Evolutionary conservation across 2,888 invertebrate species (phyloP).

Genomic region (Mylabris sibirica): DNA sequence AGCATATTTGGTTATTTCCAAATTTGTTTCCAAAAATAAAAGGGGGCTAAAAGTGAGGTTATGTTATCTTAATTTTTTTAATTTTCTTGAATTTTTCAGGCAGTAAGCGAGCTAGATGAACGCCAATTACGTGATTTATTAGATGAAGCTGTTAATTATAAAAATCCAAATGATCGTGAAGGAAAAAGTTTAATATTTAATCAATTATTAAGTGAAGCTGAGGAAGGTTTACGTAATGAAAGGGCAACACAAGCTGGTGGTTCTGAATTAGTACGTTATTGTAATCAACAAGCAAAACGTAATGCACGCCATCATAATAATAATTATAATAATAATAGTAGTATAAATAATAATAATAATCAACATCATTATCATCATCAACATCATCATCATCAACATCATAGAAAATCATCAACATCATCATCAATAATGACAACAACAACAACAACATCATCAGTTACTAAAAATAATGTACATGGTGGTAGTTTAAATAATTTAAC

Average conservation of each 20-base stretch:
- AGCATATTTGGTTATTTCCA: no score
- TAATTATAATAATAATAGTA: neutral
- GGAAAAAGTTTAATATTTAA: conserved; percentile 85
- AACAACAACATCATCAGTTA: conserved; percentile 62
- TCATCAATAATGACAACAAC: conserved; percentile 41
- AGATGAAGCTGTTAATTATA: conserved; percentile 86
- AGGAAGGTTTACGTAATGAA: conserved; percentile 74
- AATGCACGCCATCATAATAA: conserved; percentile 18
- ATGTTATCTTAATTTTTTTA: no score
- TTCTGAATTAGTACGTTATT: conserved; percentile 59
- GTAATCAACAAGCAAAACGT: conserved; percentile 57
- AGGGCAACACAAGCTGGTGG: conserved; percentile 64
- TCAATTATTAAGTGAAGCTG: conserved; percentile 80
- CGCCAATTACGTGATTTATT: conserved; percentile 77
- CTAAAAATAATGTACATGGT: conserved; percentile 65
- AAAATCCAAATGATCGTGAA: conserved; percentile 83
- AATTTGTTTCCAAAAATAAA: no score
- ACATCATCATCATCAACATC: neutral
- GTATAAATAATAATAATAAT: neutral
- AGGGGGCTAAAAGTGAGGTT: no score
- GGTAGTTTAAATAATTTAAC: conserved; percentile 68
- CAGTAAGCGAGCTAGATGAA: conserved; percentile 71
- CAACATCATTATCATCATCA: neutral
- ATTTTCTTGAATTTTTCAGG: neutral
- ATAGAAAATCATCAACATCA: neutral